Percentiles rank a stretch among this genome's conserved stretches.
These are phyloP conservation scores for Drosophila jambulina DNA, from an alignment of 1,140 invertebrate genomes.

Conservation along the genomic window DNA sequence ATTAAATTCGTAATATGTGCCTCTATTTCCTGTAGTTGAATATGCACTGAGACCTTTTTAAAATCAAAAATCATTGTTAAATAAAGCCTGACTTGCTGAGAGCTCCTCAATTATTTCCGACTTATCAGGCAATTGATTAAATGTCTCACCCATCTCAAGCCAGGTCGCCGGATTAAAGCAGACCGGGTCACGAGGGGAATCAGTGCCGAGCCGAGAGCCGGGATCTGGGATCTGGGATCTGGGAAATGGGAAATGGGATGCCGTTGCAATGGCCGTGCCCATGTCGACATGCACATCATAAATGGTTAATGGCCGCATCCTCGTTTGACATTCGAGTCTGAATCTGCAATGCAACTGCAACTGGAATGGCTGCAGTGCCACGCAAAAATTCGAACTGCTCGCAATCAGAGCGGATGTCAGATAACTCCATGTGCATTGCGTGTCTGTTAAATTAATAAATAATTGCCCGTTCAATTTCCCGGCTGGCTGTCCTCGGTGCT, in stretches of 20 bases:
- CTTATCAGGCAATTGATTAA: conserved; percentile 56
- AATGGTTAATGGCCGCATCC: conserved; percentile 68
- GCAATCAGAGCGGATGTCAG: conserved; percentile 68
- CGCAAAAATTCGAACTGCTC: conserved; percentile 45
- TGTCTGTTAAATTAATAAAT: conserved; percentile 79
- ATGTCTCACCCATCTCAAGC: conserved; percentile 45
- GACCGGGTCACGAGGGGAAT: conserved; percentile 46
- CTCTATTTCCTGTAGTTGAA: not conserved
- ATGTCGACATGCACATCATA: conserved; percentile 67
- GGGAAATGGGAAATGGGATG: conserved; percentile 3
- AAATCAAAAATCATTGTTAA: conserved; percentile 7
- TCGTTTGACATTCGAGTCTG: conserved; percentile 9
- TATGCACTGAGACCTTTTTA: not conserved
- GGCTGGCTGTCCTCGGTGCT: conserved; percentile 7
- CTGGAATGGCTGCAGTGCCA: conserved; percentile 21
- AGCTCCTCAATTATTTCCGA: conserved; percentile 38
- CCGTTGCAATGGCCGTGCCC: conserved; percentile 33
- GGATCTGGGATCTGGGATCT: not conserved
- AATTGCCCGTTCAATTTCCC: conserved; percentile 46
- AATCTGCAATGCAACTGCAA: conserved; percentile 22
- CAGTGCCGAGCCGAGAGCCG: conserved; percentile 4
- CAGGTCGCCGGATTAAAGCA: conserved; percentile 51
- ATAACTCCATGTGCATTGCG: conserved; percentile 65
- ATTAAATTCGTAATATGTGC: conserved; percentile 14
- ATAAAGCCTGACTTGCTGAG: conserved; percentile 19